Conservation (phyloP, 1,140 invertebrate species). For the Drosophila kohkoa region DNA sequence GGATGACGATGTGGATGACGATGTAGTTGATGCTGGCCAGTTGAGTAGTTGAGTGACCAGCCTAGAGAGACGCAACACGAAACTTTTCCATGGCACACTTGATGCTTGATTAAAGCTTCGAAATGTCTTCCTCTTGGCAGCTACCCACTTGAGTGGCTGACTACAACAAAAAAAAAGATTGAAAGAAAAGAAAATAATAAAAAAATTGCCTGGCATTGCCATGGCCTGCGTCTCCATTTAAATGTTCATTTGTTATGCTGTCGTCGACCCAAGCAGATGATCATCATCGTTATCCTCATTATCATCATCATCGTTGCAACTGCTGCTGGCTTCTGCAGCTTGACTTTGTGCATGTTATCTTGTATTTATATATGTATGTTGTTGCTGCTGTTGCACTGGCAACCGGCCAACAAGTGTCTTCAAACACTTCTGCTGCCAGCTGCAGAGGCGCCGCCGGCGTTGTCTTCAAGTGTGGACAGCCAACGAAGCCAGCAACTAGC, state of each 20-base stretch:
- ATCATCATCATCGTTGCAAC: slow-evolving; percentile 21
- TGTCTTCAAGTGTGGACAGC: slow-evolving; percentile 60
- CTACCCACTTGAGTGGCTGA: slow-evolving; percentile 36
- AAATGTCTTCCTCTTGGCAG: slow-evolving; percentile 41
- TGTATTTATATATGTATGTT: slow-evolving; percentile 16
- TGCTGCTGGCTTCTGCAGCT: slow-evolving; percentile 23
- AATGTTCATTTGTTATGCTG: slow-evolving; percentile 82
- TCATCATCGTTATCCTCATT: slow-evolving; percentile 56
- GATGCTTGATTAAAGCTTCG: slow-evolving; percentile 75
- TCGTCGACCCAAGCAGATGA: slow-evolving; percentile 57
- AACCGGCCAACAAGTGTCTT: slow-evolving; percentile 78
- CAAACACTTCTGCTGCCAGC: slow-evolving; percentile 67
- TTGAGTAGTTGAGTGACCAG: slow-evolving; percentile 58
- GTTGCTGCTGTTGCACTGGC: slow-evolving; percentile 47
- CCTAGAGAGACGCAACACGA: slow-evolving; percentile 18
- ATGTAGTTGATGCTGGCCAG: slow-evolving; percentile 41
- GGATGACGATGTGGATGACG: slow-evolving; percentile 40
- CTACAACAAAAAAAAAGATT: too few relatives aligned
- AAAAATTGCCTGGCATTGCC: slow-evolving; percentile 24
- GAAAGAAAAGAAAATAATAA: slow-evolving; percentile 4
- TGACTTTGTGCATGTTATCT: slow-evolving; percentile 30
- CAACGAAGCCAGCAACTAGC: not conserved
- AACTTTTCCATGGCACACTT: slow-evolving; percentile 58
- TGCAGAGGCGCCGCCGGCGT: slow-evolving; percentile 56
- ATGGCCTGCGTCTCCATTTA: slow-evolving; percentile 71